A percentile compares a stretch with the other conserved stretches of the same genome.
These are phyloP conservation scores for Melipona bicolor DNA, from an alignment of 2,888 invertebrate species.

Conservation along the genomic window DNA sequence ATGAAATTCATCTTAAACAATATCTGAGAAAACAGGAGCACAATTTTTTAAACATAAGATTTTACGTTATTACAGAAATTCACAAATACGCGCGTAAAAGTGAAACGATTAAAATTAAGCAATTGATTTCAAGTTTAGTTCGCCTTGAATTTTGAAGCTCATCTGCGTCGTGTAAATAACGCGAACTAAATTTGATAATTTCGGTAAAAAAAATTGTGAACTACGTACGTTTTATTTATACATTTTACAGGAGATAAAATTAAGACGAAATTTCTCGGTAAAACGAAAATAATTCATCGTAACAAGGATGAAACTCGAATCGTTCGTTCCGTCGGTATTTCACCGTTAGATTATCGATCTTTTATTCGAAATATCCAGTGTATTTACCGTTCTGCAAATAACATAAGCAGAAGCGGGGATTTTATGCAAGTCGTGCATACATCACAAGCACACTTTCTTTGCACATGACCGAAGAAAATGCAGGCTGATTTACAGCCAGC, in stretches of 20 bases:
- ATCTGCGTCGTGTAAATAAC: background rate
- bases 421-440: conserved; percentile 56
- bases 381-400: background rate
- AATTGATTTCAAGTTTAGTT: background rate
- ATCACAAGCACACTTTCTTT: conserved; percentile 63
- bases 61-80: too few relatives aligned
- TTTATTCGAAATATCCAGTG: background rate
- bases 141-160: too few relatives aligned
- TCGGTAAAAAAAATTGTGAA: background rate
- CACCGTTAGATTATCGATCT: background rate
- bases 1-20: too few relatives aligned
- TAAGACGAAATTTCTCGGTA: too few relatives aligned
- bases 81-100: background rate
- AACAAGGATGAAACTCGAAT: too few relatives aligned
- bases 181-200: background rate
- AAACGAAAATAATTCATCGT: too few relatives aligned
- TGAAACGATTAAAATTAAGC: background rate
- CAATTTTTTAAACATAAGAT: background rate
- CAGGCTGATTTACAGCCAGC: conserved; percentile 72
- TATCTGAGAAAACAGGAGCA: too few relatives aligned
- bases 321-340: background rate
- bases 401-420: conserved; percentile 26
- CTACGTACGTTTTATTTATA: too few relatives aligned
- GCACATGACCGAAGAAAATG: conserved; percentile 67
- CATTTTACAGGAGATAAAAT: too few relatives aligned